A percentile compares a stretch with the other conserved stretches of the same genome.
These are phyloP conservation scores for Chydorus sphaericus DNA, from an alignment of 2,888 invertebrate species.

Conservation along the genomic window DNA sequence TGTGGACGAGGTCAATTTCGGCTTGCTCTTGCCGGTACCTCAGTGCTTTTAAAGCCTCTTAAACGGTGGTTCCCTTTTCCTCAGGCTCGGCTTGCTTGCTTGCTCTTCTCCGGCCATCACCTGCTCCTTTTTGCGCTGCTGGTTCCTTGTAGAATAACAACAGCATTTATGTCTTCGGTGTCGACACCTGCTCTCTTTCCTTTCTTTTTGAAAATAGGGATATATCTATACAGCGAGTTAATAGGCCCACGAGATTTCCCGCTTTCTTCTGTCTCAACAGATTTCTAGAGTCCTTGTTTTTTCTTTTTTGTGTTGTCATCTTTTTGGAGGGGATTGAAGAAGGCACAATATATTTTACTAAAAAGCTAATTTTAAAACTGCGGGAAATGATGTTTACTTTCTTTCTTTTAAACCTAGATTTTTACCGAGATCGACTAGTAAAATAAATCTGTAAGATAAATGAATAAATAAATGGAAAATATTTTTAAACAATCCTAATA, in stretches of 20 bases:
- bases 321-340: neutral
- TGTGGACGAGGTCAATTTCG: slow-evolving; percentile 4
- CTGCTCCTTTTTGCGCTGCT: neutral
- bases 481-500: no score
- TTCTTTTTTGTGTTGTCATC: neutral
- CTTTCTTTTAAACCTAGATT: no score
- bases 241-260: no score
- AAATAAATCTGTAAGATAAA: no score
- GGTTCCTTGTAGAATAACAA: neutral
- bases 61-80: neutral
- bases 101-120: slow-evolving; percentile 2
- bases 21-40: neutral
- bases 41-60: neutral
- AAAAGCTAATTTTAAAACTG: no score
- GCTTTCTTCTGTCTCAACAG: no score
- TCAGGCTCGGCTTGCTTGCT: neutral
- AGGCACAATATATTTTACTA: neutral
- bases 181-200: slow-evolving; percentile 2
- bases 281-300: no score
- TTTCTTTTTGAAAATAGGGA: neutral
- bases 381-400: no score
- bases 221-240: no score
- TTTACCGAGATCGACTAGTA: no score
- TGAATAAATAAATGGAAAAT: no score
- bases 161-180: slow-evolving; percentile 5